Evolutionary conservation across 2,888 invertebrate genomes (phyloP).

Genomic region (Leptothorax acervorum): DNA sequence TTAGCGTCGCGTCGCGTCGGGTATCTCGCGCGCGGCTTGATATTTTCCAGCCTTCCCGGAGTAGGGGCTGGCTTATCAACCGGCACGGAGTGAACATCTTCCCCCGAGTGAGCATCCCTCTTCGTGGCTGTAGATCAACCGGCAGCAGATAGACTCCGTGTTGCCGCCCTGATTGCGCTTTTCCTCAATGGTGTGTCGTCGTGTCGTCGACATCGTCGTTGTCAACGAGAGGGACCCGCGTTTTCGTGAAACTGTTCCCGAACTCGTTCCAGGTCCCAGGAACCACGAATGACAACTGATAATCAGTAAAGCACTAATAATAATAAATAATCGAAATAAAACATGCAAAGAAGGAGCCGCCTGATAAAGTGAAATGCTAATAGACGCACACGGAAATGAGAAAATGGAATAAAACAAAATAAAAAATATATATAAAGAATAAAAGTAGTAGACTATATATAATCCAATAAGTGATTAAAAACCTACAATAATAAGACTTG

Average conservation of each 20-base stretch:
- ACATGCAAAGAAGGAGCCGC: neutral
- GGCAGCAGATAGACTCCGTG: constrained; percentile 77
- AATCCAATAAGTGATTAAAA: neutral
- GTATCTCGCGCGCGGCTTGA: constrained; percentile 34
- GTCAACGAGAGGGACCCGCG: neutral
- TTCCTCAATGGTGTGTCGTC: constrained; percentile 74
- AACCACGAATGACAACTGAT: neutral
- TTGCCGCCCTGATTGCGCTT: constrained; percentile 78
- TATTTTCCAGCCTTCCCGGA: constrained; percentile 37
- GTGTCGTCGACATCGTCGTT: neutral
- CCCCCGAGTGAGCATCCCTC: constrained; percentile 48
- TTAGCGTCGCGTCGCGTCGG: constrained; percentile 26
- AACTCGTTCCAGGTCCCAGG: neutral
- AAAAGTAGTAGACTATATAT: neutral
- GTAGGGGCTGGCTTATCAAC: constrained; percentile 59
- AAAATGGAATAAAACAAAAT: neutral
- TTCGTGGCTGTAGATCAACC: constrained; percentile 76
- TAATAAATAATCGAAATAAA: constrained; percentile 6
- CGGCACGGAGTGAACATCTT: constrained; percentile 48
- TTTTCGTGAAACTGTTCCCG: constrained; percentile 11
- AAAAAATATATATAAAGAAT: neutral
- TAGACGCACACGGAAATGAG: neutral
- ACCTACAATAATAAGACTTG: neutral
- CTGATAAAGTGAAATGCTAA: neutral
- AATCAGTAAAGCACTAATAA: constrained; percentile 8